Percentiles rank a stretch among this genome's conserved stretches.
Conservation (phyloP, 2,113 vertebrate species). For the Girardinichthys multiradiatus region DNA sequence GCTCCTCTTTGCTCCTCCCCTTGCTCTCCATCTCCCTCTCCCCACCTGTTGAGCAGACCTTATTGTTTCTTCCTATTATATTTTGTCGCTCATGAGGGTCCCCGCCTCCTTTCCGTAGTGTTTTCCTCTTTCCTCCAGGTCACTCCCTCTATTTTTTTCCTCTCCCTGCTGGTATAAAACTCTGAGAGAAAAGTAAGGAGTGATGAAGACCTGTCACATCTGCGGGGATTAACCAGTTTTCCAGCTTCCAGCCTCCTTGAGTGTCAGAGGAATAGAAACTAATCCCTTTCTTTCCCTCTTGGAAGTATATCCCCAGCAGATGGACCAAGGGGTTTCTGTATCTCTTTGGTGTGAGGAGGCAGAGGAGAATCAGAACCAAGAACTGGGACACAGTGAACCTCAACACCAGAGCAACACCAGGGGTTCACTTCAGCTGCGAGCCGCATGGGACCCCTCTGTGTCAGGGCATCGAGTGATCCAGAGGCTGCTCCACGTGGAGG, state of each 20-base stretch:
- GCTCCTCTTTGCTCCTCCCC: slow-evolving; percentile 31
- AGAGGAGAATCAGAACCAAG: slow-evolving; percentile 50
- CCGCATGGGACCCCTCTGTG: slow-evolving; percentile 77
- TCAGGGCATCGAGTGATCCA: slow-evolving; percentile 79
- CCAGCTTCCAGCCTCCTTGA: not conserved
- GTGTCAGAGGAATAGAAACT: slow-evolving; percentile 10
- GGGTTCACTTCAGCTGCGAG: slow-evolving; percentile 60
- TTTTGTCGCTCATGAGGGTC: slow-evolving; percentile 50
- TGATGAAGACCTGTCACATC: slow-evolving; percentile 1
- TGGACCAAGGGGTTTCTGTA: slow-evolving; percentile 61
- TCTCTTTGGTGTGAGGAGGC: slow-evolving; percentile 83
- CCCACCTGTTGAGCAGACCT: slow-evolving; percentile 83
- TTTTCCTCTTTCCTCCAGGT: not conserved
- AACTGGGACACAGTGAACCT: not conserved
- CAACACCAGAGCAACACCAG: not conserved
- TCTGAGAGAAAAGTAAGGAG: not conserved
- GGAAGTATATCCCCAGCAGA: slow-evolving; percentile 28
- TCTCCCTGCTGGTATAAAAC: slow-evolving; percentile 69
- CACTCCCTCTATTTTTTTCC: slow-evolving; percentile 36
- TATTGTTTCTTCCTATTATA: slow-evolving; percentile 75
- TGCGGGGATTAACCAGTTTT: not conserved
- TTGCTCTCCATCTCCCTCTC: slow-evolving; percentile 57
- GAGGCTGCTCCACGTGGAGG: slow-evolving; percentile 78
- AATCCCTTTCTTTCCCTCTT: not conserved
- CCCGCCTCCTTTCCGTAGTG: slow-evolving; percentile 20